Conservation (phyloP, 2,113 vertebrate species). For the Seriola rivoliana region DNA sequence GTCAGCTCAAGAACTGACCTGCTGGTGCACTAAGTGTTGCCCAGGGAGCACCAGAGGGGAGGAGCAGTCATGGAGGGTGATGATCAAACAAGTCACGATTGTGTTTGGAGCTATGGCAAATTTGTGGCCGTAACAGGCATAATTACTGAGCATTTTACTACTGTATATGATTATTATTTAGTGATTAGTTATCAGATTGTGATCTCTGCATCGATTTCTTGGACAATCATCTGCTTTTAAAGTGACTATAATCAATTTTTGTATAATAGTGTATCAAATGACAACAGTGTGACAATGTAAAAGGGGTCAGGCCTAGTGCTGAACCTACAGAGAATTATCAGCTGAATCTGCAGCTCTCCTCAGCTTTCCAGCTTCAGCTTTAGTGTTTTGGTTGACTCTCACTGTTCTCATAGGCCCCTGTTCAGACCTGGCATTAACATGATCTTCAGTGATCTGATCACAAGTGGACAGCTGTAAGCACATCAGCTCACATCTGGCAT, state of each 20-base stretch:
- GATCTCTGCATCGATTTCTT: conserved; percentile 2
- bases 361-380: not conserved
- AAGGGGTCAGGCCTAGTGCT: not conserved
- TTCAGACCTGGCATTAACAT: too few relatives aligned
- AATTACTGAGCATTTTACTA: conserved; percentile 27
- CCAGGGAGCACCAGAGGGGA: conserved; percentile 11
- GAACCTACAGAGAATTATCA: not conserved
- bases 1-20: conserved; percentile 22
- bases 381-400: not conserved
- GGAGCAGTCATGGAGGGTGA: conserved; percentile 10
- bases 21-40: conserved; percentile 45
- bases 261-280: not conserved
- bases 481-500: too few relatives aligned
- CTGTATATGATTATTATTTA: conserved; percentile 35
- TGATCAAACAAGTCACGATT: conserved; percentile 44
- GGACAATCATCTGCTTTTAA: not conserved
- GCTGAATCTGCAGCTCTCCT: not conserved
- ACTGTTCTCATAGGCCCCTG: too few relatives aligned
- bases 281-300: not conserved
- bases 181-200: not conserved
- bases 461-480: too few relatives aligned
- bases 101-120: not conserved
- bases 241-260: not conserved
- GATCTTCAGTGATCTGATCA: too few relatives aligned
- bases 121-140: not conserved